Base-by-base conservation (phyloP, 2,888 invertebrate genomes). In the Trichopria drosophilae region DNA sequence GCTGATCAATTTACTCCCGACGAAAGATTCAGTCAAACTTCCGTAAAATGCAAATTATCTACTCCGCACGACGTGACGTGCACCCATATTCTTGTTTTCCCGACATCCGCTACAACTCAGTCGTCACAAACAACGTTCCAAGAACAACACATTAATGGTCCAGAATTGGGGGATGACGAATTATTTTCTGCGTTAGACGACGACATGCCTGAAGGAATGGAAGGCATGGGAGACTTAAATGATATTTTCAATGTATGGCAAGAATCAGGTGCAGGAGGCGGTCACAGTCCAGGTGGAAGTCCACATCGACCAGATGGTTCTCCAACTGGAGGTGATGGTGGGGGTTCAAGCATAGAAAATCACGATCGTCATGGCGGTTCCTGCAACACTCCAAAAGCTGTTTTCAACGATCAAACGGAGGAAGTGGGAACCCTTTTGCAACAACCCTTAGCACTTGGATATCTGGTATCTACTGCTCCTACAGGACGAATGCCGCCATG, bases 51-150 rank as follows among this genome's bases (percentile, higher is more conserved):
- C 69, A 89, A 90, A 61, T 81, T 98, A 66, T 91, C 92, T 64
- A 98, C 98, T 53, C 98, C 98, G 5, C 86, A 94, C 59, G 98
- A 99, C 78, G 93, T 95, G 57, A 91, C 94, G 49, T 93, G 93
- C 75, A 98, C 98, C 52, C 99, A 99, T 75, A 98, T 99, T 63
- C 84, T 99, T 63, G 98, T 98, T 63, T 98, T 99, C 79, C 98
- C 98, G 40, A 98, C 96, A 29, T 96, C 93, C 53, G 94, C 95
- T 32, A 92, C 92, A 49, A 92, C 94, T 51, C 92, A 84, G 83
- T 86, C 86, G 15, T 84, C 85, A 28, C 87, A 86, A 73, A 84
- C 85, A 36, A 83, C 86, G 46, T 87, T 87, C 75, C 80, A 81
- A 71, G 86, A 86, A 66, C 82, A 82, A 60, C 84, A 85, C 65